These are phyloP conservation scores for Melanogrammus aeglefinus DNA, from an alignment of 2,797 vertebrate species.

Conservation along the genomic window DNA sequence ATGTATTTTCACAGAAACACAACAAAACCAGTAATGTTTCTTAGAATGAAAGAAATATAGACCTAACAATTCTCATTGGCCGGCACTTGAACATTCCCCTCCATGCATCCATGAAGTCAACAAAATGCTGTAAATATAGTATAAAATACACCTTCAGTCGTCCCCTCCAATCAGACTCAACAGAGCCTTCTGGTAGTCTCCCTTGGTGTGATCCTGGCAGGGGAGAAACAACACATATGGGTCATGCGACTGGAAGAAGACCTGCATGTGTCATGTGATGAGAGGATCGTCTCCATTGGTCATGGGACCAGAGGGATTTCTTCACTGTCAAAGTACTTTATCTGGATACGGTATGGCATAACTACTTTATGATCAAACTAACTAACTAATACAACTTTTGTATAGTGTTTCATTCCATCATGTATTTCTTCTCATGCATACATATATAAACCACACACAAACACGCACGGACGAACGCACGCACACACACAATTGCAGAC, in stretches of 20 bases:
- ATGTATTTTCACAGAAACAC: constrained; percentile 4
- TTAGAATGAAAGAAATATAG: constrained; percentile 21
- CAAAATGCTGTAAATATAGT: background rate
- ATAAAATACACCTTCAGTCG: constrained; percentile 72
- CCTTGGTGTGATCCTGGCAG: constrained; percentile 93
- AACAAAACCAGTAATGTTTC: constrained; percentile 28
- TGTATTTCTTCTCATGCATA: background rate
- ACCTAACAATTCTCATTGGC: background rate
- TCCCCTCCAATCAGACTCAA: constrained; percentile 91
- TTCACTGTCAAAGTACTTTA: too few relatives aligned
- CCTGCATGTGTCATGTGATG: background rate
- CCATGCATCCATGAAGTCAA: background rate
- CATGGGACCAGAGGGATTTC: background rate
- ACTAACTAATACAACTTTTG: too few relatives aligned
- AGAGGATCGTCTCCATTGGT: background rate
- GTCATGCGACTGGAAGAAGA: background rate
- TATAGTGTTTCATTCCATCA: background rate
- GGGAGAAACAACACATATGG: background rate
- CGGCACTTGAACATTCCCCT: background rate
- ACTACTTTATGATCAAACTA: too few relatives aligned
- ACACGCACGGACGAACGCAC: background rate
- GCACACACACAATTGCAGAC: background rate
- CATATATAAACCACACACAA: background rate
- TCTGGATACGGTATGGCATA: too few relatives aligned
- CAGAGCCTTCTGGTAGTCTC: constrained; percentile 92